Evolutionary conservation across 2,888 invertebrate genomes (phyloP), one percentile per base, ranked within the genome.

Genomic region (Agrilus mali): DNA sequence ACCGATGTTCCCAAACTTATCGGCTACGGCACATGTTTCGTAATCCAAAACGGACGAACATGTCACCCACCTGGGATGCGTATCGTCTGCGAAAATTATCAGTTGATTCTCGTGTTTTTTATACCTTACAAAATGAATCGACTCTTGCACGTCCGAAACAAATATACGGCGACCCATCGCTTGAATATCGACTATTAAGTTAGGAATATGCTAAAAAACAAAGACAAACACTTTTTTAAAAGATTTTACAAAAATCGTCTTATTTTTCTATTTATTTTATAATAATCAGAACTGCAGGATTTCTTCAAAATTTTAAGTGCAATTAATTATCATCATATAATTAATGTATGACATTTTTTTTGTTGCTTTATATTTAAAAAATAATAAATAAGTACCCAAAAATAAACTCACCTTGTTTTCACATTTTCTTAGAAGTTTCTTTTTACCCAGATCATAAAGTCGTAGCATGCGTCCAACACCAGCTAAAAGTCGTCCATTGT

Each of bases 31-130:
- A 13, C 96, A 84, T 1, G 96, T 96, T 60, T 94, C 92, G 58
- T 95, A 97, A 70, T 99, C 98, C 39, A 99, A 69, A 41, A 96
- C 75, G 49, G 86, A 85, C 3, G 88, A 86, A 39, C 88, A 85
- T 1, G 96, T 95, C 32, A 96, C 84, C 92, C 94, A 98, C 52
- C 92, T 78, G 0, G 97, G 98, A 66, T 92, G 88, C 0, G 95
- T 95, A 62, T 99, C 98, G 63, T 98, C 98, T 2, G 96, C 94
- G 68, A 98, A 99, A 42, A 98, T 88, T 20, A 97, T 93, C 47
- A 99, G 71, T 60, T 97, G 96, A 67, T 99, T 99, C 65, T 98
- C 98, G 36, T 86, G 80, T 33, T 92, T 78, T 61, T 92, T 90
- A 65, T 97, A 97, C 33, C 94, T 80, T 1, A 98, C 80, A 66